These are phyloP conservation scores for Lucilia cuprina DNA, from an alignment of 1,140 invertebrate species.

Conservation along the genomic window DNA sequence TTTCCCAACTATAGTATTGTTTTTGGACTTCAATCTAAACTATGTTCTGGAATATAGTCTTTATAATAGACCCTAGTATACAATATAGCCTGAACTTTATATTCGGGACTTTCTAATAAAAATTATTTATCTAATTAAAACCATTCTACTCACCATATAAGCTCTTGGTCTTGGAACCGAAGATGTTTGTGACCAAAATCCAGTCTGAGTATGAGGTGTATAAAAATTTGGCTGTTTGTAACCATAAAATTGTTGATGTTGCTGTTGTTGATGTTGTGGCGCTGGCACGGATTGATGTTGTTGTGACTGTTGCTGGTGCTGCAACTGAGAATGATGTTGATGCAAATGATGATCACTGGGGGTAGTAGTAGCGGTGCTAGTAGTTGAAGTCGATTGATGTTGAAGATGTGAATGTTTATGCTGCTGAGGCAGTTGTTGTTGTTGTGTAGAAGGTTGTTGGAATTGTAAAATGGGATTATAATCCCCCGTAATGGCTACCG, in stretches of 20 bases:
- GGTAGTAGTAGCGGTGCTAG: constrained; percentile 24
- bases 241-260: constrained; percentile 38
- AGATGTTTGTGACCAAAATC: constrained; percentile 1
- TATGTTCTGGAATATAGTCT: too few relatives aligned
- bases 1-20: too few relatives aligned
- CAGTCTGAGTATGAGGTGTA: neutral
- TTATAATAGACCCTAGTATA: too few relatives aligned
- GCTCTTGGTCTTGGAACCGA: neutral
- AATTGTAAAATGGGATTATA: constrained; percentile 60
- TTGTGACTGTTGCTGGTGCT: constrained; percentile 35
- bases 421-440: constrained; percentile 47
- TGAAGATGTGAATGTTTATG: constrained; percentile 6
- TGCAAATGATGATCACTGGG: constrained; percentile 20
- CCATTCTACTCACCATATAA: neutral
- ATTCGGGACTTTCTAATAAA: too few relatives aligned
- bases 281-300: neutral
- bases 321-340: constrained; percentile 7
- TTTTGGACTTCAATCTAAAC: too few relatives aligned
- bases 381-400: constrained; percentile 13
- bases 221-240: constrained; percentile 13
- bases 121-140: too few relatives aligned
- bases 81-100: too few relatives aligned
- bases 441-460: constrained; percentile 49
- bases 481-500: constrained; percentile 60
- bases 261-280: constrained; percentile 34